Evolutionary conservation across 2,113 vertebrate genomes (phyloP).

Genomic region (Rhinichthys klamathensis): DNA sequence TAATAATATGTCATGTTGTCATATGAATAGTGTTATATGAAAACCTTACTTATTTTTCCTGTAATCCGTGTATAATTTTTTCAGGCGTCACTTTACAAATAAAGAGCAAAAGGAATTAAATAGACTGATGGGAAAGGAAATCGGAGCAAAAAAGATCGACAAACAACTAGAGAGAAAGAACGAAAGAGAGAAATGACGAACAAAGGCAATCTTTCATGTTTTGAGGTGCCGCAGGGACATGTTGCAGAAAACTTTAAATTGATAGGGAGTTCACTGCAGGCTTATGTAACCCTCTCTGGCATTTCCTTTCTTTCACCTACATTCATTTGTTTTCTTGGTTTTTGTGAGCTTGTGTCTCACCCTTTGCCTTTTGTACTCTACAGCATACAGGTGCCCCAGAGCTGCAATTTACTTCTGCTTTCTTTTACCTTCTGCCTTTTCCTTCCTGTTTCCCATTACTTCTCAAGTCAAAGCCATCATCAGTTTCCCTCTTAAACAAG

Average conservation of each 20-base stretch:
- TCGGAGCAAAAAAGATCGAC: conserved; percentile 1
- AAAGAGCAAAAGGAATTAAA: not conserved
- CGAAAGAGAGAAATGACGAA: conserved; percentile 28
- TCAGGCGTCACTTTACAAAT: conserved; percentile 21
- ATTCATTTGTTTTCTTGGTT: conserved; percentile 32
- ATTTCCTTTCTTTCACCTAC: conserved; percentile 38
- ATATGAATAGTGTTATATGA: conserved; percentile 37
- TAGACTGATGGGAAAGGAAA: conserved; percentile 29
- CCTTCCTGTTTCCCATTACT: not conserved
- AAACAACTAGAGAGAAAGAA: conserved; percentile 34
- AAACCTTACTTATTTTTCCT: not conserved
- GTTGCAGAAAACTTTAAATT: conserved; percentile 53
- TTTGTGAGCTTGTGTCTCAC: conserved; percentile 5
- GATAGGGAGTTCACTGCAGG: conserved; percentile 49
- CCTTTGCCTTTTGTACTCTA: conserved; percentile 26
- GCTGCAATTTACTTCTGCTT: conserved; percentile 11
- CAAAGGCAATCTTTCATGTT: conserved; percentile 50
- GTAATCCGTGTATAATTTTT: conserved; percentile 7
- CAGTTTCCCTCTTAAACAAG: not conserved
- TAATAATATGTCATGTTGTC: conserved; percentile 30
- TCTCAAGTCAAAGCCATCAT: conserved; percentile 16
- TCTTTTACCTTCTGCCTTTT: conserved; percentile 17
- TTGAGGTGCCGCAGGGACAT: conserved; percentile 36
- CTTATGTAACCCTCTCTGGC: conserved; percentile 34
- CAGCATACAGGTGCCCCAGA: conserved; percentile 34